Percentiles rank a stretch among this genome's conserved stretches.
Evolutionary conservation across 2,797 vertebrate genomes (phyloP).

Genomic region (Poeciliopsis presidionis): DNA sequence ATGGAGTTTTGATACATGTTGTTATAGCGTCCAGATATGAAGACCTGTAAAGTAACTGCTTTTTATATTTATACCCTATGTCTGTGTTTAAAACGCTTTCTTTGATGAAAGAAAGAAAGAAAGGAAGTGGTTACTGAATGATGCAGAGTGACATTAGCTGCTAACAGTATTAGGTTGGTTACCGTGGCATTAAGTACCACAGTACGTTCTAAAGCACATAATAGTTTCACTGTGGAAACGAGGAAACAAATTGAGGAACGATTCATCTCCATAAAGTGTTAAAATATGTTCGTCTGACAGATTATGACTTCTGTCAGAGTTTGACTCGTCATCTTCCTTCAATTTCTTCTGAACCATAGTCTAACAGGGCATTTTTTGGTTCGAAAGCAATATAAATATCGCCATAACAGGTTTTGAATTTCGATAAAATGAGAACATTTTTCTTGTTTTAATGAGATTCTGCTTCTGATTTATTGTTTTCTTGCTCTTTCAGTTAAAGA

Average conservation of each 20-base stretch:
- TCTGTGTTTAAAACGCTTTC: background rate
- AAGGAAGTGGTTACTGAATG: background rate
- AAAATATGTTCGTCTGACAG: background rate
- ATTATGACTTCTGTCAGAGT: background rate
- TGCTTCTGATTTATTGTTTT: background rate
- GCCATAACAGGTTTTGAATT: background rate
- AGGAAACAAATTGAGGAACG: background rate
- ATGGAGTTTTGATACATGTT: background rate
- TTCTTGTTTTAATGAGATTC: background rate
- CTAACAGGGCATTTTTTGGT: background rate
- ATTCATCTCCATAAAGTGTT: too few species aligned
- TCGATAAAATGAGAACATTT: background rate
- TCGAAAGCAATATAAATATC: background rate
- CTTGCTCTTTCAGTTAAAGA: background rate
- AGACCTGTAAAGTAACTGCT: background rate
- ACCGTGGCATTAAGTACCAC: too few species aligned
- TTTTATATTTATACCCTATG: background rate
- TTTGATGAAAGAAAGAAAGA: background rate
- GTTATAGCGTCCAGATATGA: background rate
- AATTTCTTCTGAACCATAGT: background rate
- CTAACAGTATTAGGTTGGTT: background rate
- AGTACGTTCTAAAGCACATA: too few species aligned
- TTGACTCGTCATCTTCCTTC: background rate
- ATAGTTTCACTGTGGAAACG: background rate
- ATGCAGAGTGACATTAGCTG: background rate